These are phyloP conservation scores for Sarotherodon lohbergeri DNA, from an alignment of 2,113 vertebrate genomes.

Conservation along the genomic window DNA sequence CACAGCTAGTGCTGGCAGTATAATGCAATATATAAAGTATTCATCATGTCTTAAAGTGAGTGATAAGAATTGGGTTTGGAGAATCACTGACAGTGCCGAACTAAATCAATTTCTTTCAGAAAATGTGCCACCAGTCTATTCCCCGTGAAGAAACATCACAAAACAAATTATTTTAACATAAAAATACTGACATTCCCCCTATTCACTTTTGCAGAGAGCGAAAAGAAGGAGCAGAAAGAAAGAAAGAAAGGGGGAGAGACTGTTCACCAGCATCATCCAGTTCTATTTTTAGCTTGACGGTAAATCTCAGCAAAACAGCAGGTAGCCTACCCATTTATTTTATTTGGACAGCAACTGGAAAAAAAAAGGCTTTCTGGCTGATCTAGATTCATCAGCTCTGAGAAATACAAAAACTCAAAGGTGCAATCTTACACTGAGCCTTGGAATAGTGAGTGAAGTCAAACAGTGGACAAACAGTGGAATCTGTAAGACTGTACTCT, in stretches of 20 bases:
- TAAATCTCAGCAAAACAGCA: constrained; percentile 50
- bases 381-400: constrained; percentile 13
- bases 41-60: background rate
- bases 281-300: constrained; percentile 65
- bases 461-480: background rate
- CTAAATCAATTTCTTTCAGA: background rate
- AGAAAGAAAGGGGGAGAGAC: background rate
- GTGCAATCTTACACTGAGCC: background rate
- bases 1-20: background rate
- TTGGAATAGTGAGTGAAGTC: background rate
- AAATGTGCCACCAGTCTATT: background rate
- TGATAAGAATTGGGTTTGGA: background rate
- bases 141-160: background rate
- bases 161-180: background rate
- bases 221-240: background rate
- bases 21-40: background rate
- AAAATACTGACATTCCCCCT: background rate
- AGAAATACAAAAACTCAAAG: constrained; percentile 1
- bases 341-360: constrained; percentile 18
- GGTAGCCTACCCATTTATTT: constrained; percentile 48
- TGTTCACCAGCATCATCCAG: constrained; percentile 43
- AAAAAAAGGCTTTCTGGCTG: background rate
- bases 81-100: background rate
- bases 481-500: background rate
- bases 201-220: background rate